Evolutionary conservation across 2,113 vertebrate species (phyloP).

Genomic region (Albula glossodonta): DNA sequence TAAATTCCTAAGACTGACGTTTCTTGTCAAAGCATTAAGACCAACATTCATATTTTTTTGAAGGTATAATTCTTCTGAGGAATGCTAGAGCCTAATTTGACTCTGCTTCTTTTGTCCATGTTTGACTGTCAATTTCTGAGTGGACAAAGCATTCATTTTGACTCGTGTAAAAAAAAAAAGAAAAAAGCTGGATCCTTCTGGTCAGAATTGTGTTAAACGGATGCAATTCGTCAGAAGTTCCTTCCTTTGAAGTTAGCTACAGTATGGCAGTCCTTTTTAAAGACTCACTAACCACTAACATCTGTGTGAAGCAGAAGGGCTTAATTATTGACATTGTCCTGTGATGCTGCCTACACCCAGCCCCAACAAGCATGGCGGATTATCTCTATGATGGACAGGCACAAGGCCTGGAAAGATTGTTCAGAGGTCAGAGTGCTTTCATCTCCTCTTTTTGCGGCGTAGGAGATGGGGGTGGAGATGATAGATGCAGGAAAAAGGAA

Average conservation of each 20-base stretch:
- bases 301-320: constrained; percentile 19
- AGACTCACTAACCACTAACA: neutral
- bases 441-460: neutral
- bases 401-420: neutral
- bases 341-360: constrained; percentile 25
- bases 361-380: neutral
- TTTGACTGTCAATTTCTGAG: neutral
- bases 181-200: neutral
- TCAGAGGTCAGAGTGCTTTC: constrained; percentile 27
- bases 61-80: neutral
- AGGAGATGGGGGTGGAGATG: neutral
- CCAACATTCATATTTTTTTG: neutral
- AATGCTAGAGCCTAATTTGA: neutral
- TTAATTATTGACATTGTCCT: constrained; percentile 60
- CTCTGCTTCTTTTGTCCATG: neutral
- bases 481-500: constrained; percentile 39
- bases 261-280: constrained; percentile 8
- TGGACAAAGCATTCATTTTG: neutral
- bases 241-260: neutral
- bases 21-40: neutral
- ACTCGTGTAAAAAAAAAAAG: neutral
- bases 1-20: neutral
- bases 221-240: constrained; percentile 19
- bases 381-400: neutral
- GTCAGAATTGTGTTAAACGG: neutral